A percentile compares a stretch with the other conserved stretches of the same genome.
phyloP scores from a whole-genome alignment of 1,140 invertebrate species.

The Leptopilina clavipes region DNA sequence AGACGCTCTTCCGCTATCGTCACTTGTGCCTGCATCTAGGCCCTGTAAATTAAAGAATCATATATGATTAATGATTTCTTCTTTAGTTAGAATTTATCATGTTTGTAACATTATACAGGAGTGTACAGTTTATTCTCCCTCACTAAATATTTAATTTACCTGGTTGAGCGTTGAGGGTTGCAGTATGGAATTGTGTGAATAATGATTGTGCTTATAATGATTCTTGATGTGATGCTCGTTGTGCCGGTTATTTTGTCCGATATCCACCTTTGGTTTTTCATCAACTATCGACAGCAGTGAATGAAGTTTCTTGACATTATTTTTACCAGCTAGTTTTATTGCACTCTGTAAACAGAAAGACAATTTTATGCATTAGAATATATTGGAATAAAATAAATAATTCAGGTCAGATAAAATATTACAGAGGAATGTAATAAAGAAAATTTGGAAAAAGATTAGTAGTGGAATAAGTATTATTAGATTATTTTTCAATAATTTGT shows the following conservation, averaged over 20 bases:
- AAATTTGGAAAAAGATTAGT: no score
- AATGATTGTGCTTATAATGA: slow-evolving; percentile 74
- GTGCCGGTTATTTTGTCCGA: slow-evolving; percentile 76
- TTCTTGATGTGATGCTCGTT: slow-evolving; percentile 74
- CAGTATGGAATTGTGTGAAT: slow-evolving; percentile 74
- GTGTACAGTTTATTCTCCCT: background rate
- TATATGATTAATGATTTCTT: slow-evolving; percentile 29
- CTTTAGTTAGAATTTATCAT: no score
- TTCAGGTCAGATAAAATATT: no score
- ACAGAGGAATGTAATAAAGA: no score
- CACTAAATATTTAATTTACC: slow-evolving; percentile 57
- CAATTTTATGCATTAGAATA: slow-evolving; percentile 40
- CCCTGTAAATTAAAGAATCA: slow-evolving; percentile 72
- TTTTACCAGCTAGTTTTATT: slow-evolving; percentile 78
- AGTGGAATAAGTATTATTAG: no score
- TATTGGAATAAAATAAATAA: slow-evolving; percentile 40
- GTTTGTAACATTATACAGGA: no score
- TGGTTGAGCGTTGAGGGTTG: slow-evolving; percentile 72
- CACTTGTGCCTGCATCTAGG: slow-evolving; percentile 85
- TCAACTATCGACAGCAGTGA: slow-evolving; percentile 75
- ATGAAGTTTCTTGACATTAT: slow-evolving; percentile 76
- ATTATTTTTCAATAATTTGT: no score
- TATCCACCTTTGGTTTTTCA: slow-evolving; percentile 78
- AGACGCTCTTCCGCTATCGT: slow-evolving; percentile 85
- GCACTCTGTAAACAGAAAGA: slow-evolving; percentile 74